phyloP scores from a whole-genome alignment of 2,888 invertebrate species.

The Drymonia ruficornis region DNA sequence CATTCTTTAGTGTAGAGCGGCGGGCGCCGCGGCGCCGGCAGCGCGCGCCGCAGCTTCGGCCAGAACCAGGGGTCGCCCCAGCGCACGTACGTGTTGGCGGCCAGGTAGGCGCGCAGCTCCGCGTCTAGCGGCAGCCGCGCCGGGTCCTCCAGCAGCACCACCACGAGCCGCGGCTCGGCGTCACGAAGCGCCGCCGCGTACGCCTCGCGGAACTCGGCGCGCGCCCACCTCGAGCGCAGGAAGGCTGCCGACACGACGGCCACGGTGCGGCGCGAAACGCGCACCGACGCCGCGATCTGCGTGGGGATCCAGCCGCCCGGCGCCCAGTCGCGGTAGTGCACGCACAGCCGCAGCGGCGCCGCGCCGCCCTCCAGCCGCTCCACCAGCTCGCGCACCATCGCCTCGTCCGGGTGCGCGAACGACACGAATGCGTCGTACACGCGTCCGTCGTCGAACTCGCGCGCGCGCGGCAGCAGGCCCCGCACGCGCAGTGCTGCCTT shows the following conservation, averaged over 20 bases:
- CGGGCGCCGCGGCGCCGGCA: slow-evolving; percentile 65
- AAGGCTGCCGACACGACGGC: slow-evolving; percentile 40
- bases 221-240: slow-evolving; percentile 84
- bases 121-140: slow-evolving; percentile 85
- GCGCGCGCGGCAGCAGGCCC: slow-evolving; percentile 23
- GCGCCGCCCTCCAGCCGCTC: slow-evolving; percentile 86
- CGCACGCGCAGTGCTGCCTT: slow-evolving; percentile 31
- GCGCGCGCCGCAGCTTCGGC: slow-evolving; percentile 90
- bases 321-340: slow-evolving; percentile 39
- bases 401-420: slow-evolving; percentile 91
- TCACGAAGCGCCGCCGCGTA: slow-evolving; percentile 58
- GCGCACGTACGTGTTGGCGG: slow-evolving; percentile 91
- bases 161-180: slow-evolving; percentile 88
- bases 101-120: slow-evolving; percentile 87
- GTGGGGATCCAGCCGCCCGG: slow-evolving; percentile 39
- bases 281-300: slow-evolving; percentile 36
- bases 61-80: slow-evolving; percentile 94
- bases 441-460: slow-evolving; percentile 36
- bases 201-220: slow-evolving; percentile 87
- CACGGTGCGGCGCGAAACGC: slow-evolving; percentile 31
- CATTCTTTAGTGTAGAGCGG: slow-evolving; percentile 51
- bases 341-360: slow-evolving; percentile 81
- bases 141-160: slow-evolving; percentile 85
- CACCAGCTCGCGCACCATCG: slow-evolving; percentile 87
- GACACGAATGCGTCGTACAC: slow-evolving; percentile 92